Evolutionary conservation across 2,888 invertebrate genomes (phyloP).

Genomic region (Mythimna vitellina): DNA sequence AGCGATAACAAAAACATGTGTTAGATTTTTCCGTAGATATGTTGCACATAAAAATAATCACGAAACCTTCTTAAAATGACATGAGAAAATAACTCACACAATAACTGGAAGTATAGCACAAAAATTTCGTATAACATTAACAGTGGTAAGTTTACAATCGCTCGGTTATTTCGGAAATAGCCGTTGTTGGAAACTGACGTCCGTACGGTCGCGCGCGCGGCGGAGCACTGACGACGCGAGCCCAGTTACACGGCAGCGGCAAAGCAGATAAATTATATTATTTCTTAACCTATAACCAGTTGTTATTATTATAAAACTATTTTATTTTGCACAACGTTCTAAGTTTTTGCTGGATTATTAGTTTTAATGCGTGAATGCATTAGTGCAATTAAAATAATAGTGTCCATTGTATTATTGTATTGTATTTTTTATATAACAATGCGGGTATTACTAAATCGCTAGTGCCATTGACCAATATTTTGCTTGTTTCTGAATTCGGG

Average conservation of each 20-base stretch:
- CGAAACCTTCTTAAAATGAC: slow-evolving; percentile 1
- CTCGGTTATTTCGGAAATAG: slow-evolving; percentile 80
- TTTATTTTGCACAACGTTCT: slow-evolving; percentile 70
- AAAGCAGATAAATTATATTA: slow-evolving; percentile 73
- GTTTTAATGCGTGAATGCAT: slow-evolving; percentile 56
- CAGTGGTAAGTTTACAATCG: slow-evolving; percentile 79
- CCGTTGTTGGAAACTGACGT: slow-evolving; percentile 77
- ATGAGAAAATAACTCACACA: slow-evolving; percentile 59
- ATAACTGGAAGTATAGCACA: slow-evolving; percentile 52
- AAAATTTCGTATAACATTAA: slow-evolving; percentile 67
- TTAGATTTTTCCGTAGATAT: slow-evolving; percentile 42
- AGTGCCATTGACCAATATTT: slow-evolving; percentile 59
- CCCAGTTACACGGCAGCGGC: slow-evolving; percentile 62
- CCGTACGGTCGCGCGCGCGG: slow-evolving; percentile 73
- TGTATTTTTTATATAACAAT: slow-evolving; percentile 53
- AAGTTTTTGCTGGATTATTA: slow-evolving; percentile 57
- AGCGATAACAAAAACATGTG: slow-evolving; percentile 55
- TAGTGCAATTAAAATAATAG: slow-evolving; percentile 45
- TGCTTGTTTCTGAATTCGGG: slow-evolving; percentile 25
- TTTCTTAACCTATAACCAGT: slow-evolving; percentile 81
- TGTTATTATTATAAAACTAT: slow-evolving; percentile 69
- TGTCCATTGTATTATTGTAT: slow-evolving; percentile 29
- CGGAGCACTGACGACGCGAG: slow-evolving; percentile 72
- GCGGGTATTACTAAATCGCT: slow-evolving; percentile 46
- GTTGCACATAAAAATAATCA: slow-evolving; percentile 11